Evolutionary conservation across 2,797 vertebrate species (phyloP), one percentile per base, ranked within the genome.

Genomic region (Pristis pectinata): DNA sequence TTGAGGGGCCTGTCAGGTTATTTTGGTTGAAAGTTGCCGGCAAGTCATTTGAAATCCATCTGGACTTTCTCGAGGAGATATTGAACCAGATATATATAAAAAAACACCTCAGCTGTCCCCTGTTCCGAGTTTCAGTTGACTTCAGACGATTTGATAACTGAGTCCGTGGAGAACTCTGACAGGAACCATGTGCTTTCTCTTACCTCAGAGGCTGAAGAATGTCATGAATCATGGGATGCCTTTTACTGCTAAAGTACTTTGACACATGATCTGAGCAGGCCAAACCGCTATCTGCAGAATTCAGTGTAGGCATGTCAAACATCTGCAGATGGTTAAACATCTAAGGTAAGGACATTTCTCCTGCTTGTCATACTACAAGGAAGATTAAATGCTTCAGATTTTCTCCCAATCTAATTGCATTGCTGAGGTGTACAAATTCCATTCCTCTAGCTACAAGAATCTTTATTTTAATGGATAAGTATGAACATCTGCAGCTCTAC

Each of bases 181-280:
- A 97, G 96, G 74, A 97, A 96, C 97, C 97, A 97, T 96, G 96
- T 97, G 96, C 97, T 97, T 96, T 95, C 95, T 96, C 74, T 96
- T 96, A 96, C 96, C 96, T 96, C 95, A 97, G 96, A 96, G 49
- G 96, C 96, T 96, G 96, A 96, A 83, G 95, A 94, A 94, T 96
- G 96, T 96, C 97, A 96, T 96, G 95, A 95, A 95, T 95, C 95
- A 95, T 95, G 95, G 95, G 95, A 95, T 95, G 96, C 96, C 95
- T 96, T 96, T 96, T 97, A 96, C 95, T 96, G 95, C 95, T 96
- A 96, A 96, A 95, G 95, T 96, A 96, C 74, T 95, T 95, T 97
- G 96, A 96, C 95, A 95, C 95, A 95, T 94, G 95, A 94, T 93
- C 94, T 89, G 92, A 95, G 95, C 95, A 95, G 94, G 95, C 80